Evolutionary conservation across 2,888 invertebrate genomes (phyloP).

Genomic region (Oscheius onirici): DNA sequence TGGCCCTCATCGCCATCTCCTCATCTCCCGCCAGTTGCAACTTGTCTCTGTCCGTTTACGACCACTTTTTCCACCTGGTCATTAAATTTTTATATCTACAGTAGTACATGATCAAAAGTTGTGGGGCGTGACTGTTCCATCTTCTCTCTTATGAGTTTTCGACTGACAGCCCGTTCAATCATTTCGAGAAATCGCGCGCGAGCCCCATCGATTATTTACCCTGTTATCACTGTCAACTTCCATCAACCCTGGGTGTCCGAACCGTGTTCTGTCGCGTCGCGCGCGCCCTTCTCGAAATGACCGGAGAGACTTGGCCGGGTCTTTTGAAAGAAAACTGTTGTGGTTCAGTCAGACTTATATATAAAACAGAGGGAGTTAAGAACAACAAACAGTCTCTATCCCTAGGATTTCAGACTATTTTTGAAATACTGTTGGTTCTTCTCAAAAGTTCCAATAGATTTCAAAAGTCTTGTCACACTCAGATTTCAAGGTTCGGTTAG

Average conservation of each 20-base stretch:
- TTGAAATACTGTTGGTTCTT: neutral
- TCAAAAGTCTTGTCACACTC: too few species aligned
- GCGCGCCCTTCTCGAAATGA: neutral
- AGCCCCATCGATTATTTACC: constrained; percentile 32
- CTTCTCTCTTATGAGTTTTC: constrained; percentile 21
- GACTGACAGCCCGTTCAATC: constrained; percentile 29
- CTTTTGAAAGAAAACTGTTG: neutral
- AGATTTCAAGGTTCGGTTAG: too few species aligned
- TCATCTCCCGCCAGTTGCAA: neutral
- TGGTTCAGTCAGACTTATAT: neutral
- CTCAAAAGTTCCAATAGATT: too few species aligned
- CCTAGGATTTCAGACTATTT: neutral
- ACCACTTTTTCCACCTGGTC: too few species aligned
- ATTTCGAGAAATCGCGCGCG: constrained; percentile 29
- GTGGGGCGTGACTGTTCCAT: too few species aligned
- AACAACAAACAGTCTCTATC: too few species aligned
- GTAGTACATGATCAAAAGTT: too few species aligned
- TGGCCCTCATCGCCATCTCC: constrained; percentile 8
- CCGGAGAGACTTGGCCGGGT: neutral
- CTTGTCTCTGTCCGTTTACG: constrained; percentile 10
- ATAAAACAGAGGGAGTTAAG: too few species aligned
- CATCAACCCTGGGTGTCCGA: constrained; percentile 17
- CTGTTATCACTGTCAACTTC: constrained; percentile 31
- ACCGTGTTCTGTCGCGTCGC: constrained; percentile 2
- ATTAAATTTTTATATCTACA: too few species aligned